Base-by-base conservation (phyloP, 2,888 invertebrate species). In the Zaprionus bogoriensis region DNA sequence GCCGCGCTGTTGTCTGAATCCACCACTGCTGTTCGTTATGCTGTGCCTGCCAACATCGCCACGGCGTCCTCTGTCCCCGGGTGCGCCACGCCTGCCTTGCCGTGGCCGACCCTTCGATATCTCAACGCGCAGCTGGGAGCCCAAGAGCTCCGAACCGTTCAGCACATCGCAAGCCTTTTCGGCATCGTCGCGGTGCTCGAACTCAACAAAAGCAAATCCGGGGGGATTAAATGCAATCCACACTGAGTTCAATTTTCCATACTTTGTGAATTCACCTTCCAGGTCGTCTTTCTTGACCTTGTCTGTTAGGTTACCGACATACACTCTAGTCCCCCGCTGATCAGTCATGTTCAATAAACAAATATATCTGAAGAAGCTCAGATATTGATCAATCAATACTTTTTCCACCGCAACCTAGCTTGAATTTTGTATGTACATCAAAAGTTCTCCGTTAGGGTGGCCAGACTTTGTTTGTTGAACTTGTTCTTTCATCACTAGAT, bases 151-250 rank as follows among this genome's bases (percentile, higher is more conserved):
- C 74, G 95, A 94, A 71, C 97, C 97, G 88, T 97, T 97, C 92
- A 97, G 93, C 88, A 94, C 95, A 72, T 91, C 90, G 92, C 97
- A 96, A 69, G 97, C 97, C 88, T 95, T 94, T 90, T 97, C 96
- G 32, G 97, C 97, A 92, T 97, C 97, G 89, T 95, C 95, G 91
- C 94, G 94, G 92, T 95, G 96, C 90, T 95, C 95, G 92, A 97
- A 98, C 92, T 97, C 97, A 91, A 97, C 96, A 92, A 97, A 97
- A 73, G 97, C 97, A 92, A 97, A 98, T 88, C 97, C 97, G 79
- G 97, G 97, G 79, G 97, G 97, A 92, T 97, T 97, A 91, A 97
- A 96, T 78, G 97, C 97, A 83, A 91, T 96, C 97, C 97, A 97
- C 75, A 97, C 97, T 83, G 96, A 96, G 92, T 96, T 96, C 81